phyloP scores from a whole-genome alignment of 2,113 vertebrate genomes.

The Naja naja region DNA sequence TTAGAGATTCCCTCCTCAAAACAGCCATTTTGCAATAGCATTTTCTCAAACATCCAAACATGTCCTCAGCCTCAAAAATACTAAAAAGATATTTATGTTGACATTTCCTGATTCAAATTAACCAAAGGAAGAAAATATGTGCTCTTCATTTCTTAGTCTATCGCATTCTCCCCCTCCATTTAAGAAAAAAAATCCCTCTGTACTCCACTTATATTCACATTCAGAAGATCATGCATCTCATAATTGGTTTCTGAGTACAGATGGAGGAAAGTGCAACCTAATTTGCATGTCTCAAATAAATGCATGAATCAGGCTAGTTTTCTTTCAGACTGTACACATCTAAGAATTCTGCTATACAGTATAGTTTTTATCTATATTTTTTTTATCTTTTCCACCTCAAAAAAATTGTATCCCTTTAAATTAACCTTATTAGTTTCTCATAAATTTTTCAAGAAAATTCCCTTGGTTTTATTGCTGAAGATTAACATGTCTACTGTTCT shows the following conservation, averaged over 20 bases:
- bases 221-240: not conserved
- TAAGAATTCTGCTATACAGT: not conserved
- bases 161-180: not conserved
- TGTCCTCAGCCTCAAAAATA: not conserved
- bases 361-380: not conserved
- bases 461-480: not conserved
- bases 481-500: conserved; percentile 23
- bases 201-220: not conserved
- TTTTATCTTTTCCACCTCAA: not conserved
- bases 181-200: not conserved
- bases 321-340: not conserved
- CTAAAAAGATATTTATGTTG: not conserved
- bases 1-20: not conserved
- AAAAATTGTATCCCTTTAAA: not conserved
- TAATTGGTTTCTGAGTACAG: not conserved
- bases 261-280: not conserved
- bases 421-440: not conserved
- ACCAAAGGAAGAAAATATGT: not conserved
- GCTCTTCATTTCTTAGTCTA: not conserved
- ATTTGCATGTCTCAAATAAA: not conserved
- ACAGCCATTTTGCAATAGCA: not conserved
- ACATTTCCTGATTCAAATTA: not conserved
- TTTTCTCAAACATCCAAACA: not conserved
- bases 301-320: not conserved
- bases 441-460: not conserved